Percentiles rank a stretch among this genome's conserved stretches.
phyloP scores from a whole-genome alignment of 2,888 invertebrate species.

The Monoplex corrugatus region DNA sequence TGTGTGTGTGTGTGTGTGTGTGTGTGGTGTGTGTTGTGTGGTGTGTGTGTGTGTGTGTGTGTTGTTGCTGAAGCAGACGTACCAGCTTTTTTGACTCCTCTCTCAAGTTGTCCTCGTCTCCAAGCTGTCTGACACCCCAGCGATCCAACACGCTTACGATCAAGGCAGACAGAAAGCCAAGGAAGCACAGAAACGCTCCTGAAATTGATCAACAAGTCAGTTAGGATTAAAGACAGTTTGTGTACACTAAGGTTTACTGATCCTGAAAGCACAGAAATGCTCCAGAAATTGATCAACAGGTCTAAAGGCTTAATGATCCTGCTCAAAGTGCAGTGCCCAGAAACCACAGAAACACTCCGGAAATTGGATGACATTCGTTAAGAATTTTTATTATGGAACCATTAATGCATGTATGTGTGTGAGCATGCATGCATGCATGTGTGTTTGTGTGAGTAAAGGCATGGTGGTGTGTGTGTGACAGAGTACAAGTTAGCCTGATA shows the following conservation, averaged over 20 bases:
- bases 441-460: neutral
- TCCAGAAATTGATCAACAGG: conserved; percentile 70
- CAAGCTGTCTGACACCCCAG: conserved; percentile 77
- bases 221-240: neutral
- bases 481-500: neutral
- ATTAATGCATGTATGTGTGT: neutral
- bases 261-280: conserved; percentile 80
- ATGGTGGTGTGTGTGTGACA: neutral
- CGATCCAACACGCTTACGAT: conserved; percentile 79
- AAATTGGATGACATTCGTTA: too few relatives aligned
- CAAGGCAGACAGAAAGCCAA: conserved; percentile 81
- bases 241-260: too few relatives aligned
- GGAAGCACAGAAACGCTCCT: conserved; percentile 81
- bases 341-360: conserved; percentile 81
- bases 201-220: conserved; percentile 36
- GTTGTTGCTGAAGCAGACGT: too few relatives aligned
- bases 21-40: too few relatives aligned
- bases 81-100: conserved; percentile 79
- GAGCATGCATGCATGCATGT: neutral
- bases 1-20: too few relatives aligned
- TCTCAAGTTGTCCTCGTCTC: conserved; percentile 73
- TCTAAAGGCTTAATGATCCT: too few relatives aligned
- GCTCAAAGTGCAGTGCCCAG: too few relatives aligned
- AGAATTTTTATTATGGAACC: too few relatives aligned
- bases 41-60: too few relatives aligned